A percentile compares a stretch with the other conserved stretches of the same genome.
Conservation (phyloP, 64 coral and sea anemone species). For the Catalaphyllia jardinei region DNA sequence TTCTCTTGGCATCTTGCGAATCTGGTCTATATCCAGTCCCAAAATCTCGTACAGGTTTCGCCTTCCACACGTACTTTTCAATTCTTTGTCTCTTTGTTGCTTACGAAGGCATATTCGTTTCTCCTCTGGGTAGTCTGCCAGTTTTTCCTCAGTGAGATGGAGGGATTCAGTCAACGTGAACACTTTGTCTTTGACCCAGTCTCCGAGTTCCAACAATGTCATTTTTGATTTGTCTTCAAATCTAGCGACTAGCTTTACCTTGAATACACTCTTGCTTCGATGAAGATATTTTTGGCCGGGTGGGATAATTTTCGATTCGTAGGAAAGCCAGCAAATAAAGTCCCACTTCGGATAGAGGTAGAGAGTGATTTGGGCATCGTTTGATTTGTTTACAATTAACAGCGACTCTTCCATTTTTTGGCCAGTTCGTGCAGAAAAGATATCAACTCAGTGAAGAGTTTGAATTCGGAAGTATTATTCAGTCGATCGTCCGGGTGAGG, state of each 20-base stretch:
- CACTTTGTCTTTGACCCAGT: too few species aligned
- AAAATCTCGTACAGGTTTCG: conserved; percentile 61
- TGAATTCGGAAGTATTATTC: too few species aligned
- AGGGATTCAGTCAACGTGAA: too few species aligned
- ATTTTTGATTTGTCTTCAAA: background rate
- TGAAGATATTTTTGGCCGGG: conserved; percentile 3
- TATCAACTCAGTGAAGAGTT: too few species aligned
- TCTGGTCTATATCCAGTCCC: conserved; percentile 45
- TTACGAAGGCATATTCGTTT: too few species aligned
- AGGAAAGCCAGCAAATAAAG: conserved; percentile 11
- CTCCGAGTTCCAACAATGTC: background rate
- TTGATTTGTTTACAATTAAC: conserved; percentile 21
- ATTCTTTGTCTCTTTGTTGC: conserved; percentile 39
- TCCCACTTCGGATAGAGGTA: conserved; percentile 24
- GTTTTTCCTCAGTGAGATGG: too few species aligned
- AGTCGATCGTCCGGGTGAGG: too few species aligned
- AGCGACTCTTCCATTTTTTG: background rate
- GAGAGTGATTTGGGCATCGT: conserved; percentile 24
- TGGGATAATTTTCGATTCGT: conserved; percentile 6
- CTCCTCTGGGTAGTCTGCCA: too few species aligned
- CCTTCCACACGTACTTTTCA: conserved; percentile 1
- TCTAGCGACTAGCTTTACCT: too few species aligned
- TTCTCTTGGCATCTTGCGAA: conserved; percentile 38
- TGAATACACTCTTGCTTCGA: background rate
- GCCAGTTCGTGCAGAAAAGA: too few species aligned